phyloP scores from a whole-genome alignment of 2,113 vertebrate genomes.

The Catharus minimus region DNA sequence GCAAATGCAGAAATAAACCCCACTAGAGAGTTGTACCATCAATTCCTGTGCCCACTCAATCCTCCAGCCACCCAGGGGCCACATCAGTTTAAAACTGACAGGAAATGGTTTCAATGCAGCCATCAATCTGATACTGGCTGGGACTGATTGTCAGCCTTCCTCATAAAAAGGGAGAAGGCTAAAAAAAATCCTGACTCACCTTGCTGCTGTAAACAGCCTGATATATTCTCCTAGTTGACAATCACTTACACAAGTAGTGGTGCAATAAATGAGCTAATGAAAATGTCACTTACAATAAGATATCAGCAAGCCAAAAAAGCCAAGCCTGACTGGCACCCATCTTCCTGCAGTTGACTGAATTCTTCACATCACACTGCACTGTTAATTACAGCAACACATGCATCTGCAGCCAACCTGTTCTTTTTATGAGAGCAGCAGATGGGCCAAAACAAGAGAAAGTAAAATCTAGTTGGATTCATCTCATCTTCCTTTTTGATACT shows the following conservation, averaged over 20 bases:
- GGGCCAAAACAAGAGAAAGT: background rate
- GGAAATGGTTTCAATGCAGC: background rate
- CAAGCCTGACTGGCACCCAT: background rate
- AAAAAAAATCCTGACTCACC: background rate
- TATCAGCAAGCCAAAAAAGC: background rate
- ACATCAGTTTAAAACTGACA: background rate
- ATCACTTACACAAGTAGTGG: constrained; percentile 8
- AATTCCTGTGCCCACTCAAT: background rate
- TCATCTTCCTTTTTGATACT: background rate
- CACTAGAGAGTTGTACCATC: background rate
- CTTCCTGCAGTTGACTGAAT: background rate
- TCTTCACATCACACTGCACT: background rate
- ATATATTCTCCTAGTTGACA: constrained; percentile 10
- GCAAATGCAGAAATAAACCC: background rate
- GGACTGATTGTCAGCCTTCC: background rate
- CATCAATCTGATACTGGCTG: background rate
- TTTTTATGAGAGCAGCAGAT: background rate
- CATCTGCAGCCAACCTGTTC: background rate
- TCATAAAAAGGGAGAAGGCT: background rate
- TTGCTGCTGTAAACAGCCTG: background rate
- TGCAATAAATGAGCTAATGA: constrained; percentile 38
- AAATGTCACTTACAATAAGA: constrained; percentile 47
- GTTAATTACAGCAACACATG: background rate
- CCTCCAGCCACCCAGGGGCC: background rate
- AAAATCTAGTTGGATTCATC: background rate